Base-by-base conservation (phyloP, 2,113 vertebrate genomes). In the Nymphicus hollandicus region DNA sequence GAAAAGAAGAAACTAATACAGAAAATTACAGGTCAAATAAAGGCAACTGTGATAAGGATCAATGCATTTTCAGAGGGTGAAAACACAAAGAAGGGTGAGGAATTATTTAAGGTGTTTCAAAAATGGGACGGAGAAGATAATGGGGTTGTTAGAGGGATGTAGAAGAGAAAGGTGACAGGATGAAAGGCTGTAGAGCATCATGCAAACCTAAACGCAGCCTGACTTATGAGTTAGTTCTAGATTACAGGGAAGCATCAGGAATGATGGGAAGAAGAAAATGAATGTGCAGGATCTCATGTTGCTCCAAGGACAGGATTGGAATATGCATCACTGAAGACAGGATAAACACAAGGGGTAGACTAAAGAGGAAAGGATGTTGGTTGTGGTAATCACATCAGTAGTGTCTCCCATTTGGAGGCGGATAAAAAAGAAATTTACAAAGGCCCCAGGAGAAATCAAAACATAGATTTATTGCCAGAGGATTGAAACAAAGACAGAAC, bases 381-480 rank as follows among this genome's bases (percentile, higher is more conserved):
- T 44, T 1, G 4, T 23, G 47, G 35, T 50, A 80, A 47, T 50
- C 50, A 52, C 37, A 70, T 41, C 29, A 43, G 55, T 28, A 70
- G 17, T 5, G 23, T 43, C 55, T 46, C 71, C 43, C 0, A 0
- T 56, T 4, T 5, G 1, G 0, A 27, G 29, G 43, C 7, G 17
- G 37, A 14, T 41, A 37, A 22, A 27, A n/a, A 63, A 88, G 86
- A 68, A 79, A 46, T 49, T 85, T 68, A 53, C 46, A 68, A 86
- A 80, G 41, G 28, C 25, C 19, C 33, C 46, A 50, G 16, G 13
- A 84, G 39, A 86, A 92, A 74, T 68, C 43, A 81, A 86, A 91
- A 58, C 16, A 49, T 2, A 55, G 52, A 69, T 82, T 82, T 77
- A 41, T 37, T 55, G 46, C 25, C 17, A 76, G 29, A 72, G 44